Base-by-base conservation (phyloP, 2,797 vertebrate genomes). In the Karalla daura region DNA sequence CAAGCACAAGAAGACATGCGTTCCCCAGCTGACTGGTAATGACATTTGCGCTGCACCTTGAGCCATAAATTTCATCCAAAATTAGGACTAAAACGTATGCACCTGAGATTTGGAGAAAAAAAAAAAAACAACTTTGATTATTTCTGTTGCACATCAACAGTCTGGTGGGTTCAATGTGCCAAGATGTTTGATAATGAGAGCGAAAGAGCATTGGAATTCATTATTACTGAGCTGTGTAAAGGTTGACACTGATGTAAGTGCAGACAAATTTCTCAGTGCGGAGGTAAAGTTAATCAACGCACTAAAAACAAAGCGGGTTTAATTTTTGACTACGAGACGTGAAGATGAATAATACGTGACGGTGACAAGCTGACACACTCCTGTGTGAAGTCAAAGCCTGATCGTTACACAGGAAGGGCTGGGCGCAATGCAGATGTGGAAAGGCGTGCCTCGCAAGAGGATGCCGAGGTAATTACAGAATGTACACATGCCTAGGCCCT, bases 401-500 rank as follows among this genome's bases (percentile, higher is more conserved):
- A 43, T 36, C 1, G 30, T 77, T 30, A 49, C 35, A 56, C 60
- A 44, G 63, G 51, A 43, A 73, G 30, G 41, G 50, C 51, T 46
- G 15, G 28, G 17, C 33, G 30, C 62, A 54, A 63, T 66, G 63
- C n/a, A 7, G 30, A 40, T 56, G 58, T 46, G 40, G 64, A 46
- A 73, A 66, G 46, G 62, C 77, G 64, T 20, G n/a, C 20, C 36
- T 53, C 28, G 68, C n/a, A 53, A 60, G 59, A 65, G 55, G 62
- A 76, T 61, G 67, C 47, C 46, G 37, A 81, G 69, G 45, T 62
- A 37, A 71, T 33, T 68, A 73, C 28, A 62, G 71, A 79, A 77
- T 77, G 63, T 77, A 78, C 74, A 87, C 68, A 86, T 54, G 66
- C 62, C 65, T 36, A 24, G 81, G 64, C 68, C 65, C 76, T 83